phyloP scores from a whole-genome alignment of 2,888 invertebrate species.

The Heteromyza rotundicornis region DNA sequence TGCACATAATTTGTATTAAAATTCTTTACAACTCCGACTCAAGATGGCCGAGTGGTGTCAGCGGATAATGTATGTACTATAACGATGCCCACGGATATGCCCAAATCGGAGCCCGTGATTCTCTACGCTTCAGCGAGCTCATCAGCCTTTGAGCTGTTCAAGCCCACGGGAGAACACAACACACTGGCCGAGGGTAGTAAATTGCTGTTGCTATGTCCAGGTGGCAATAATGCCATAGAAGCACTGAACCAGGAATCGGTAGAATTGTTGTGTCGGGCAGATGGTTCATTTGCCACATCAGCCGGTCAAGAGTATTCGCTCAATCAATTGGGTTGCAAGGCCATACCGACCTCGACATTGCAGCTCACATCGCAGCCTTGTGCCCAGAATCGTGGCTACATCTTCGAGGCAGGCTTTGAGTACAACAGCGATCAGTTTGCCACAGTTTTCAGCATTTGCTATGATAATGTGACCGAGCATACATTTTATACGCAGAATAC shows the following conservation, averaged over 20 bases:
- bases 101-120: conserved; percentile 32
- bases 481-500: conserved; percentile 56
- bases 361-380: conserved; percentile 41
- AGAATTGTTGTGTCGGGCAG: conserved; percentile 27
- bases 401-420: conserved; percentile 41
- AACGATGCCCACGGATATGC: conserved; percentile 29
- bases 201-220: conserved; percentile 39
- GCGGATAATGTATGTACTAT: conserved; percentile 31
- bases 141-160: no score
- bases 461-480: conserved; percentile 48
- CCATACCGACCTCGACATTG: conserved; percentile 34
- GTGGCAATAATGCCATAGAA: conserved; percentile 34
- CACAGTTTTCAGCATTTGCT: conserved; percentile 45
- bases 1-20: no score
- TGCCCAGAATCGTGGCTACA: conserved; percentile 38
- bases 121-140: conserved; percentile 2
- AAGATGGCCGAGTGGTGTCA: no score
- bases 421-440: conserved; percentile 23
- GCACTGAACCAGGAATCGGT: conserved; percentile 11
- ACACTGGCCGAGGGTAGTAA: conserved; percentile 28
- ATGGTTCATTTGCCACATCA: conserved; percentile 19
- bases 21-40: no score
- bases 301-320: conserved; percentile 18
- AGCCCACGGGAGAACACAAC: conserved; percentile 33
- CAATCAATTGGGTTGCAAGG: conserved; percentile 27